These are phyloP conservation scores for Rhinoraja longicauda DNA, from an alignment of 2,797 vertebrate genomes.

Conservation along the genomic window DNA sequence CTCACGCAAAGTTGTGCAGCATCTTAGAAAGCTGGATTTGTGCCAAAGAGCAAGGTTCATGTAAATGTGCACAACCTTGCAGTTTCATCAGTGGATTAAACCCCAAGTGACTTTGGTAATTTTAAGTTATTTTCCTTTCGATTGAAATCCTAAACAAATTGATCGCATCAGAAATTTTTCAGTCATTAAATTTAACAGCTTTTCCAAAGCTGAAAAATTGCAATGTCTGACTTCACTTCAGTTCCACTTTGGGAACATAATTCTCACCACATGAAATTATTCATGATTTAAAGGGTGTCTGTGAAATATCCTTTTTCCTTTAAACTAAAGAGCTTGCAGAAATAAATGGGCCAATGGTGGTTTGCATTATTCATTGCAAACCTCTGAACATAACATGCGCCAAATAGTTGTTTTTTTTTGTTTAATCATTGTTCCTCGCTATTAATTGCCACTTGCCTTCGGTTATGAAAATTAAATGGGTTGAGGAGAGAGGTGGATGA, in stretches of 20 bases:
- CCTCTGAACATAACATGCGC: background rate
- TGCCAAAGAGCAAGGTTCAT: background rate
- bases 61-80: background rate
- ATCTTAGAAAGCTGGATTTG: background rate
- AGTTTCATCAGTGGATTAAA: background rate
- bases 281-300: background rate
- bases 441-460: background rate
- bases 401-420: background rate
- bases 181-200: background rate
- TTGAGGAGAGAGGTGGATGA: too few species aligned
- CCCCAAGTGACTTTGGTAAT: background rate
- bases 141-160: background rate
- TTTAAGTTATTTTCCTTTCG: background rate
- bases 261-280: constrained; percentile 15
- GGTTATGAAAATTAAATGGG: background rate
- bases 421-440: background rate
- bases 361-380: constrained; percentile 9
- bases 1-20: background rate
- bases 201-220: background rate
- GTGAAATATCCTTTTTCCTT: background rate
- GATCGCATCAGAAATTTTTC: background rate
- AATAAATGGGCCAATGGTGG: background rate
- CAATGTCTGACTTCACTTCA: background rate
- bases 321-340: background rate
- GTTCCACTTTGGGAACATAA: background rate